These are phyloP conservation scores for Entomyzon cyanotis DNA, from an alignment of 2,113 vertebrate species.

Conservation along the genomic window DNA sequence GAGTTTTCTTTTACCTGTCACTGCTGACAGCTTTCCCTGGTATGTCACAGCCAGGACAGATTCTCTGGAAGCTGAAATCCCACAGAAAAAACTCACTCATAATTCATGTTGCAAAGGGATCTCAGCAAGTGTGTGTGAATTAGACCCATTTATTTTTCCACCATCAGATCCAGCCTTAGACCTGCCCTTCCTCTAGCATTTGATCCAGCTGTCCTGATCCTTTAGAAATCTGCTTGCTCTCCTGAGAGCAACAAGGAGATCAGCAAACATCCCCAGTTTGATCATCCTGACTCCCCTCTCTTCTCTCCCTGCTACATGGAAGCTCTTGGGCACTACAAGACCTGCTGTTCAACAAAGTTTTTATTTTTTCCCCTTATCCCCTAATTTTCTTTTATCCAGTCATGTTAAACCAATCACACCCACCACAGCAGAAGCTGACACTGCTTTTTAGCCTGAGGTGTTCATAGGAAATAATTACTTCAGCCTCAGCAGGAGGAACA, in stretches of 20 bases:
- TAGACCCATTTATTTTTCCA: background rate
- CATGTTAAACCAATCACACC: background rate
- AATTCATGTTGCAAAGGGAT: background rate
- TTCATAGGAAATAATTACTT: background rate
- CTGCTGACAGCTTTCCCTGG: constrained; percentile 3
- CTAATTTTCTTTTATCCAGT: background rate
- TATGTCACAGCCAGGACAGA: background rate
- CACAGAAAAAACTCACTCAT: background rate
- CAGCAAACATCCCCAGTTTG: background rate
- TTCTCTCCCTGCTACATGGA: background rate
- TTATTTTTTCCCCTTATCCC: background rate
- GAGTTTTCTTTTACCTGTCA: background rate
- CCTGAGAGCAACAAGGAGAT: background rate
- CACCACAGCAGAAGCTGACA: background rate
- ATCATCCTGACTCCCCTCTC: background rate
- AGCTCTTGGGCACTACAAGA: background rate
- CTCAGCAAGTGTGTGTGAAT: background rate
- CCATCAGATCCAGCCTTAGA: background rate
- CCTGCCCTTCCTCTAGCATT: background rate
- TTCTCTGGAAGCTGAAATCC: constrained; percentile 13
- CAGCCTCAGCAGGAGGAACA: background rate
- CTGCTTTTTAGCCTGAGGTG: background rate
- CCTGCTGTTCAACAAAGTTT: background rate
- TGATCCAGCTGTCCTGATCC: background rate
- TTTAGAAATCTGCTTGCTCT: background rate